Conservation (phyloP, 2,797 vertebrate genomes). For the Diglossa cyanea region DNA sequence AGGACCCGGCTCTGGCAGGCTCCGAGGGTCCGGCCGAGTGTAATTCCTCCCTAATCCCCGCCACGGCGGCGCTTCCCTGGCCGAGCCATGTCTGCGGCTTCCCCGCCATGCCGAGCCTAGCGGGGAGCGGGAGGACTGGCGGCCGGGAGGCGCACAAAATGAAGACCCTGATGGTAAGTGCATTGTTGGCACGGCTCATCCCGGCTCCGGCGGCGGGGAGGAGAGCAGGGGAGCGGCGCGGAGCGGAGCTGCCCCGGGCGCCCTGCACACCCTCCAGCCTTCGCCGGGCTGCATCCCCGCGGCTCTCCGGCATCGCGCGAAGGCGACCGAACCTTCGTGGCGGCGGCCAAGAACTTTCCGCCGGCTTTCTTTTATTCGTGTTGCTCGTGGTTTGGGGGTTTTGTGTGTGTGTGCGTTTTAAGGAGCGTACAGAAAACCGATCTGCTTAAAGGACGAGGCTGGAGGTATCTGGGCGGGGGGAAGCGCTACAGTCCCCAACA, state of each 20-base stretch:
- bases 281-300: not conserved
- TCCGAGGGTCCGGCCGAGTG: slow-evolving; percentile 76
- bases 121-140: slow-evolving; percentile 76
- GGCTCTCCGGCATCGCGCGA: not conserved
- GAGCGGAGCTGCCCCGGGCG: slow-evolving; percentile 30
- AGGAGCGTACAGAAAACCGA: not conserved
- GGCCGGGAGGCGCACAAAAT: slow-evolving; percentile 81
- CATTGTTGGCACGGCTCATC: slow-evolving; percentile 56
- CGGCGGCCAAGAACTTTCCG: slow-evolving; percentile 40
- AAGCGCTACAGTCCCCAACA: not conserved
- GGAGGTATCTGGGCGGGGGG: not conserved
- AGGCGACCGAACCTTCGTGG: not conserved
- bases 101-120: slow-evolving; percentile 72
- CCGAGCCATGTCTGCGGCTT: slow-evolving; percentile 55
- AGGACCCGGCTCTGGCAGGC: slow-evolving; percentile 75
- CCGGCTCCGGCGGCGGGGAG: not conserved
- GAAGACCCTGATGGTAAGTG: slow-evolving; percentile 94
- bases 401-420: not conserved
- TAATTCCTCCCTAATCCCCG: slow-evolving; percentile 80
- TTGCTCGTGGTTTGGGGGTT: not conserved
- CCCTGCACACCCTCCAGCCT: not conserved
- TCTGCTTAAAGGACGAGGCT: not conserved
- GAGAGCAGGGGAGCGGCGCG: not conserved
- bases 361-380: slow-evolving; percentile 48
- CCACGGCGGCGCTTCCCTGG: slow-evolving; percentile 63